Percentiles rank a stretch among this genome's conserved stretches.
These are phyloP conservation scores for Diploscapter pachys DNA, from an alignment of 1,140 invertebrate species.

Conservation along the genomic window DNA sequence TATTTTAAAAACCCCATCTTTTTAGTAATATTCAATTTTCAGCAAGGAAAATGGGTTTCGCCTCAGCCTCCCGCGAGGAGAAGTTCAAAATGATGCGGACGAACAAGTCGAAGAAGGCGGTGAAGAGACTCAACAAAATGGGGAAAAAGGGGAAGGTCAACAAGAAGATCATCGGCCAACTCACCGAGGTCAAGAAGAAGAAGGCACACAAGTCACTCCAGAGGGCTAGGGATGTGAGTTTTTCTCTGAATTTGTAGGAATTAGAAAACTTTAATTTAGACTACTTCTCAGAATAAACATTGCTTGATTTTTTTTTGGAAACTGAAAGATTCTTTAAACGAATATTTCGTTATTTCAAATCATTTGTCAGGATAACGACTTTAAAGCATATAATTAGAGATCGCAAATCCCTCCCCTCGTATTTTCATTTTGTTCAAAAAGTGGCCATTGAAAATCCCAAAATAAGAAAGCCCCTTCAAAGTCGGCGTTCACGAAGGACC, in stretches of 20 bases:
- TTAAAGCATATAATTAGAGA: too few relatives aligned
- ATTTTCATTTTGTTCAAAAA: too few relatives aligned
- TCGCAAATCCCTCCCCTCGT: too few relatives aligned
- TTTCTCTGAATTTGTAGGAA: background rate
- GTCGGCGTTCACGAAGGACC: too few relatives aligned
- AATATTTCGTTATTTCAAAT: too few relatives aligned
- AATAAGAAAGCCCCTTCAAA: too few relatives aligned
- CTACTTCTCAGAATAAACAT: too few relatives aligned
- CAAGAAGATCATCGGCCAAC: constrained; percentile 14
- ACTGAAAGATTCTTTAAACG: too few relatives aligned
- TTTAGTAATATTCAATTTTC: background rate
- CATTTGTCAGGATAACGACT: too few relatives aligned
- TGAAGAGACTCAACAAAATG: constrained; percentile 28
- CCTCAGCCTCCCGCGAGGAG: constrained; percentile 28
- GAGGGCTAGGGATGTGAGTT: constrained; percentile 25
- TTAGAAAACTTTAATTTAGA: too few relatives aligned
- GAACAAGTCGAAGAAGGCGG: constrained; percentile 24
- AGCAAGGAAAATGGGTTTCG: constrained; percentile 29
- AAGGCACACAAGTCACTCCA: constrained; percentile 21
- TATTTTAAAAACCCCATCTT: background rate
- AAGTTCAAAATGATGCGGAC: constrained; percentile 35
- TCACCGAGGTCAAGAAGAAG: constrained; percentile 21
- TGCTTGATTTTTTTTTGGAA: too few relatives aligned
- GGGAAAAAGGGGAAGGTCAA: constrained; percentile 21
- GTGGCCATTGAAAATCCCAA: too few relatives aligned